These are phyloP conservation scores for Solenodon paradoxus DNA, from an alignment of 2,113 vertebrate genomes.

Conservation along the genomic window DNA sequence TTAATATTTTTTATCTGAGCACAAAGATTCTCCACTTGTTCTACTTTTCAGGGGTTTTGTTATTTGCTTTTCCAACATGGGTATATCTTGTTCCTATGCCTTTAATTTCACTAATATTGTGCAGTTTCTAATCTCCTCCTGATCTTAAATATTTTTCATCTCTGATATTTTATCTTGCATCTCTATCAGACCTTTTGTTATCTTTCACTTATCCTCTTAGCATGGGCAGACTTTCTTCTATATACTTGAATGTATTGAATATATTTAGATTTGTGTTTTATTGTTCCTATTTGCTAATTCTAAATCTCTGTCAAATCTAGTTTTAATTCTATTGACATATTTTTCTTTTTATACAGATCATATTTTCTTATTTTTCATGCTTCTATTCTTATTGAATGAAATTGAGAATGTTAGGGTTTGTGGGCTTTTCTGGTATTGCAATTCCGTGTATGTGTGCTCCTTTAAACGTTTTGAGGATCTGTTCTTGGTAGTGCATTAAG, in stretches of 20 bases:
- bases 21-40: too few species aligned
- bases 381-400: neutral
- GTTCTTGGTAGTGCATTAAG: neutral
- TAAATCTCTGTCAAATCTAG: neutral
- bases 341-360: neutral
- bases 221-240: neutral
- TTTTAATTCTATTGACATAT: neutral
- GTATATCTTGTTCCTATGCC: neutral
- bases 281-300: neutral
- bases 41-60: neutral
- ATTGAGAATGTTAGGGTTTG: neutral
- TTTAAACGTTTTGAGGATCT: neutral
- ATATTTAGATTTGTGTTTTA: neutral
- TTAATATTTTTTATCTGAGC: conserved; percentile 6
- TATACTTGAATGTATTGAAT: neutral
- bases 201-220: neutral
- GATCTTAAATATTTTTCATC: neutral
- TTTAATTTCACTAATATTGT: neutral
- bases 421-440: too few species aligned
- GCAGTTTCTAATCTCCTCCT: neutral
- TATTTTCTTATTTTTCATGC: neutral
- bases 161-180: neutral
- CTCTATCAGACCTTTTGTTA: neutral
- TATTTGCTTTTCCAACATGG: neutral
- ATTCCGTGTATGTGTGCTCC: neutral